These are phyloP conservation scores for Cottus gobio DNA, from an alignment of 2,113 vertebrate genomes.

Conservation along the genomic window DNA sequence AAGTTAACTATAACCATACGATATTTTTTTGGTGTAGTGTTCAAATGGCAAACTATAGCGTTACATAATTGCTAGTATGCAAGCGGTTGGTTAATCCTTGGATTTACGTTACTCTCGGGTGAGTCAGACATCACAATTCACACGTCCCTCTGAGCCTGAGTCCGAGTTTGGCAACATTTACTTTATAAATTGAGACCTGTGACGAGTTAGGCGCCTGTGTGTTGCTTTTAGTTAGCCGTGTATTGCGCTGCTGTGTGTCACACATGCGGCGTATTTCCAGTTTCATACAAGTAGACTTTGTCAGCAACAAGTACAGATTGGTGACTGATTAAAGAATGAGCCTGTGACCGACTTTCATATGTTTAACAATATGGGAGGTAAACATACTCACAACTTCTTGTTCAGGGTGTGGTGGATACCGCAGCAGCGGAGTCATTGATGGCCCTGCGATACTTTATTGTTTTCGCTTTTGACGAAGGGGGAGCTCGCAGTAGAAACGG, in stretches of 20 bases:
- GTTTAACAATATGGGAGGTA: conserved; percentile 34
- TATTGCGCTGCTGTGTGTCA: neutral
- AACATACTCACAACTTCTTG: conserved; percentile 13
- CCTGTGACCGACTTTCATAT: neutral
- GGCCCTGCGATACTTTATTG: conserved; percentile 6
- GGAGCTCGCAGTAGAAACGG: neutral
- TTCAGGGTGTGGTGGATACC: conserved; percentile 73
- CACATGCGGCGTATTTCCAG: neutral
- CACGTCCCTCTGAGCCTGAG: neutral
- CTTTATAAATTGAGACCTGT: neutral
- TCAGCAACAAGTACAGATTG: neutral
- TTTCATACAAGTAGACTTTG: neutral
- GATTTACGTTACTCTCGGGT: neutral
- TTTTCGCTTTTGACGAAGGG: conserved; percentile 12
- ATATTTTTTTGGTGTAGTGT: rapidly evolving
- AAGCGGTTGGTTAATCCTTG: conserved; percentile 22
- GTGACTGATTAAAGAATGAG: neutral
- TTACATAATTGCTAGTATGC: neutral
- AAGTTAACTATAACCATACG: neutral
- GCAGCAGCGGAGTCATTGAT: conserved; percentile 52
- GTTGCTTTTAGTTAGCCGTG: neutral
- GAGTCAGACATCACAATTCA: conserved; percentile 36
- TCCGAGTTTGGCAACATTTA: neutral
- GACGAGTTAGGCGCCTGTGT: neutral
- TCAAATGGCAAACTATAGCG: neutral